phyloP scores from a whole-genome alignment of 2,888 invertebrate species.

The Automeris io region DNA sequence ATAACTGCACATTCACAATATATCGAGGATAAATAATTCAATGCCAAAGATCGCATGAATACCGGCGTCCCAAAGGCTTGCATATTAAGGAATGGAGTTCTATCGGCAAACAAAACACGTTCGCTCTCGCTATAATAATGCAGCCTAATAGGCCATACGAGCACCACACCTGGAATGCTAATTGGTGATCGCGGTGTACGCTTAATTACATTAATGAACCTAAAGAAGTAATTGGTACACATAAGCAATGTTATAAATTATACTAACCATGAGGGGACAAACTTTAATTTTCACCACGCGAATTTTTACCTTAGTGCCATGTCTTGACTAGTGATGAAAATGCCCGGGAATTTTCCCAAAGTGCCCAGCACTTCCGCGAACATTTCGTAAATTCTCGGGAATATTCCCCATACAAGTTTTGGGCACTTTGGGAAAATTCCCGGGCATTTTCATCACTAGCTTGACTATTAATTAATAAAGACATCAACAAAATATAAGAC shows the following conservation, averaged over 20 bases:
- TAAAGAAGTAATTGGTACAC: conserved; percentile 20
- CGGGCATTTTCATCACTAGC: too few species aligned
- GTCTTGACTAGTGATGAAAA: too few species aligned
- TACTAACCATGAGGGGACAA: conserved; percentile 10
- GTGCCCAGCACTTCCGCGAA: too few species aligned
- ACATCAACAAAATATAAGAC: too few species aligned
- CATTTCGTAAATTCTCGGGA: too few species aligned
- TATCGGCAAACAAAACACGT: conserved; percentile 51
- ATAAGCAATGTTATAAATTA: neutral
- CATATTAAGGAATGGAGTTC: conserved; percentile 34
- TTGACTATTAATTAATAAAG: too few species aligned
- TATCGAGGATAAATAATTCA: conserved; percentile 39
- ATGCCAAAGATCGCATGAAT: conserved; percentile 30
- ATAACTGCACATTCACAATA: neutral
- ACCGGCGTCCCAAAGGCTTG: conserved; percentile 32
- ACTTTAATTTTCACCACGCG: conserved; percentile 11
- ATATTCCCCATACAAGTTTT: too few species aligned
- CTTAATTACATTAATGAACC: conserved; percentile 43
- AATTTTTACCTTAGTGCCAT: conserved; percentile 1
- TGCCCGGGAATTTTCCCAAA: too few species aligned
- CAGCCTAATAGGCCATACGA: conserved; percentile 49
- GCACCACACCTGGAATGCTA: conserved; percentile 48
- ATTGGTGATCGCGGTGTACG: conserved; percentile 36
- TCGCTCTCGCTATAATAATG: conserved; percentile 50
- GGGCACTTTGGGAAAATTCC: too few species aligned